These are phyloP conservation scores for Uloborus diversus DNA, from an alignment of 1,140 invertebrate genomes.

Conservation along the genomic window DNA sequence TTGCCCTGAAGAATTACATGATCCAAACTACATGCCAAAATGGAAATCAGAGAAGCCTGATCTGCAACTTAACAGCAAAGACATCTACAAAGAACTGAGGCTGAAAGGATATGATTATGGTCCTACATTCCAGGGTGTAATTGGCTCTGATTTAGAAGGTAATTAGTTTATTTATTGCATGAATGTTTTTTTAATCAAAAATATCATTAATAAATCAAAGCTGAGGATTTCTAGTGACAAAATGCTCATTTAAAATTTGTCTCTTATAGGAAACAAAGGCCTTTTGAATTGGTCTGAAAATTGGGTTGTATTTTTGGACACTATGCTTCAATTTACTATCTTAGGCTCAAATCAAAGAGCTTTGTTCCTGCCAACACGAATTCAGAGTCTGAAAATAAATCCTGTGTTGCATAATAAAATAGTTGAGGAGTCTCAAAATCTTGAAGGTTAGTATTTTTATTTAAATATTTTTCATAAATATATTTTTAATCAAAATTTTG, in stretches of 20 bases:
- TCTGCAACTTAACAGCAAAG: conserved; percentile 72
- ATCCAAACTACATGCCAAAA: neutral
- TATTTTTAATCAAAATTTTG: too few relatives aligned
- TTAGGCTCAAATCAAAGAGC: conserved; percentile 78
- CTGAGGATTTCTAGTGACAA: too few relatives aligned
- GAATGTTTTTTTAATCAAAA: neutral
- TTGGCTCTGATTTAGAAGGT: conserved; percentile 74
- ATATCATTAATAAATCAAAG: too few relatives aligned
- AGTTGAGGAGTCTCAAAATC: conserved; percentile 59
- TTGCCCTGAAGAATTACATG: conserved; percentile 70
- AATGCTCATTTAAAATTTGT: too few relatives aligned
- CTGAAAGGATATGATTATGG: conserved; percentile 94
- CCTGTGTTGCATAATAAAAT: conserved; percentile 68
- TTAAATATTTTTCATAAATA: too few relatives aligned
- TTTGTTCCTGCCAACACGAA: conserved; percentile 86
- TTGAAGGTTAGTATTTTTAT: conserved; percentile 9
- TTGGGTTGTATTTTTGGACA: conserved; percentile 94
- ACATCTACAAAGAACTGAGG: conserved; percentile 93
- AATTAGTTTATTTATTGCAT: neutral
- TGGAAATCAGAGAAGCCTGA: neutral
- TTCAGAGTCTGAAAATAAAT: conserved; percentile 83
- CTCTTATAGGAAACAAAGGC: conserved; percentile 68
- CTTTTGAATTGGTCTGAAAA: conserved; percentile 83
- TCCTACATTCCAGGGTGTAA: conserved; percentile 86
- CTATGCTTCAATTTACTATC: conserved; percentile 91